Base-by-base conservation (phyloP, 1,140 invertebrate genomes). In the Pachypeltis micranthus region DNA sequence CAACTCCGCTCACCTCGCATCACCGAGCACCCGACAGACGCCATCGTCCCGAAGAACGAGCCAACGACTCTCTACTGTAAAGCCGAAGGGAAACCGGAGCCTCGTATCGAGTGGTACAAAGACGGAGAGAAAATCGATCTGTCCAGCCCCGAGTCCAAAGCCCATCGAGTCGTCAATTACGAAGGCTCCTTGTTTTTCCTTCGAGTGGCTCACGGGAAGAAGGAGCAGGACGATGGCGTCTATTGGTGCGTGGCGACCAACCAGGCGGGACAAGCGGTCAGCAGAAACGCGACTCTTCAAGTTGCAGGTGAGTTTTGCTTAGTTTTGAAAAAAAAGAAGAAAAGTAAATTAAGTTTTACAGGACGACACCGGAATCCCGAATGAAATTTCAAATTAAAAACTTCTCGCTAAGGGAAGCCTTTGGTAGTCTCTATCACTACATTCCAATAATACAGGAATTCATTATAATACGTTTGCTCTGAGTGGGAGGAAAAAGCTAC, bases 21-120 rank as follows among this genome's bases (percentile, higher is more conserved):
- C 47, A 67, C 66, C 1, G 69, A 70, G 39, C 69, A 70, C 27
- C 69, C 69, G 14, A 66, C 64, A 0, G 69, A 70, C 51, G 68
- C 70, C 1, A 58, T 60, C 0, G 91, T 92, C 54, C 90, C 91
- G 27, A 84, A 89, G 64, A 93, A 93, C 26, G 93, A 96, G 72
- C 88, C 87, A 25, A 91, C 91, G 1, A 77, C 91, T 28, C 77
- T 98, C 44, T 89, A 93, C 79, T 98, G 94, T 77, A 85, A 86
- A 59, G 94, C 94, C 14, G 85, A 85, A 74, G 94, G 94, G 39
- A 85, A 90, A 72, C 94, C 95, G 1, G 91, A 96, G 72, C 94
- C 94, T 2, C 85, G 81, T n/a, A 81, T 96, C 24, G 81, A 85
- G 66, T 96, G 93, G 93, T 85, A 86, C 69, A 94, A 90, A 77